A percentile compares a stretch with the other conserved stretches of the same genome.
These are phyloP conservation scores for Lithophane semibrunnea DNA, from an alignment of 2,888 invertebrate species.

Conservation along the genomic window DNA sequence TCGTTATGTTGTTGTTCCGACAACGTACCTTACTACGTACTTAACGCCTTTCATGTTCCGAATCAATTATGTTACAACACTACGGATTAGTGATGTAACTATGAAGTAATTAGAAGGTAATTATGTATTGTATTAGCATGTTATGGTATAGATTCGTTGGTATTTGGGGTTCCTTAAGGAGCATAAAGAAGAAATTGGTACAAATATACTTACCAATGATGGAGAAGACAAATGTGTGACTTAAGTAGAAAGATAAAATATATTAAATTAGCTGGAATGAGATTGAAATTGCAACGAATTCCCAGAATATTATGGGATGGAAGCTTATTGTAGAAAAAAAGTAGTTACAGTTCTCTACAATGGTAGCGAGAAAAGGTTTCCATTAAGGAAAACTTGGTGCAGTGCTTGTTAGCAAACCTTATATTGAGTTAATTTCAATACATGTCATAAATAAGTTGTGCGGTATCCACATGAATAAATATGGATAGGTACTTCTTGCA, in stretches of 20 bases:
- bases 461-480: neutral
- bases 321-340: neutral
- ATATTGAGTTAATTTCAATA: neutral
- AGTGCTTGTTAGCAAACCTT: neutral
- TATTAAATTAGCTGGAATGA: neutral
- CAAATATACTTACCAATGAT: neutral
- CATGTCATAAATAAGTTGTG: neutral
- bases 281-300: too few relatives aligned
- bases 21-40: slow-evolving; percentile 36
- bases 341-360: neutral
- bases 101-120: slow-evolving; percentile 39
- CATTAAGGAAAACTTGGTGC: neutral
- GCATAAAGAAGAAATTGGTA: neutral
- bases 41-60: slow-evolving; percentile 61
- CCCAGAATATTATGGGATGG: neutral
- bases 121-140: slow-evolving; percentile 5
- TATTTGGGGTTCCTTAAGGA: slow-evolving; percentile 8
- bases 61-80: slow-evolving; percentile 62
- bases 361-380: neutral
- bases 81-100: slow-evolving; percentile 42
- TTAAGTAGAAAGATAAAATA: neutral
- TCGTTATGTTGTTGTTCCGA: slow-evolving; percentile 48
- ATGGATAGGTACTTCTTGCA: neutral
- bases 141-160: neutral
- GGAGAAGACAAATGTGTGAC: too few relatives aligned